Base-by-base conservation (phyloP, 2,888 invertebrate genomes). In the Hemicrepidius hirtus region DNA sequence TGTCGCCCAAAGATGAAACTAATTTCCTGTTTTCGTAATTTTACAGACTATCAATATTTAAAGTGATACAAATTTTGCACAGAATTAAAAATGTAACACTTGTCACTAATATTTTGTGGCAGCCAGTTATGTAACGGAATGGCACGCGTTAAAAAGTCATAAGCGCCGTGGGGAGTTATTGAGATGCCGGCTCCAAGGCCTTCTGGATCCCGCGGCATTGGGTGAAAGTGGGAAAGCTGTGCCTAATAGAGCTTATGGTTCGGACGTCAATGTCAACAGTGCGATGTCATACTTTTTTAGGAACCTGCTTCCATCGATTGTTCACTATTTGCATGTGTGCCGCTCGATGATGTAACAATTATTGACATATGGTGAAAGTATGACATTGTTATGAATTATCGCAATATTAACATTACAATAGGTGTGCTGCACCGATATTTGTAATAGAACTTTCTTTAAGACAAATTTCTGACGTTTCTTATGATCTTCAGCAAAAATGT, bases 191-290 rank as follows among this genome's bases (percentile, higher is more conserved):
- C 20, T 69, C n/a, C 71, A 73, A 73, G 73, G 73, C 57, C 73
- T 66, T 66, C 44, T 21, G 18, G 62, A 65, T 60, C 73, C 66
- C 40, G 49, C 20, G 71, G 73, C 73, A 62, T 60, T 62, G 44
- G 44, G 73, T 71, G 73, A 73, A 73, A 73, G 73, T 71, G 62
- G 66, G 66, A 73, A 71, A 73, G 73, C 50, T 60, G 41, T 49
- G 55, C 28, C 35, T 21, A 66, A 40, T 66, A 66, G 49, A 64
- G 13, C 32, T 40, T 49, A 65, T 59, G 59, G 59, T 66, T 59
- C 13, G 21, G 12, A 66, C 55, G 21, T 40, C 60, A 67, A 67
- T 71, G 67, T 71, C 71, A 67, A 53, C 41, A 49, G 57, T 60
- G 53, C 24, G 64, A 59, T 65, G 64, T 65, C 57, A 57, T 35